Evolutionary conservation across 2,113 vertebrate species (phyloP).

Genomic region (Phaethornis superciliosus): DNA sequence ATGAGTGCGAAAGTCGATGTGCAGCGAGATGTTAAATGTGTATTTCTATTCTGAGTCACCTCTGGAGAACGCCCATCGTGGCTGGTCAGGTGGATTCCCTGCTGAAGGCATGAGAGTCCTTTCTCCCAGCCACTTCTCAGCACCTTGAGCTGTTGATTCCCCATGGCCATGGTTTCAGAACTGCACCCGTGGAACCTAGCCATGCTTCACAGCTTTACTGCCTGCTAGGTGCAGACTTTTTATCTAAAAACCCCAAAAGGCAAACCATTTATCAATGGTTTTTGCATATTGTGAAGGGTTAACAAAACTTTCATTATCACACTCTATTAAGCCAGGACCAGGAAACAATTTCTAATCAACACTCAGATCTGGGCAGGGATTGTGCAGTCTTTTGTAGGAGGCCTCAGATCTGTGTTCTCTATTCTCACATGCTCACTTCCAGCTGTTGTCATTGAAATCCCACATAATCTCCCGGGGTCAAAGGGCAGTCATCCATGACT

Average conservation of each 20-base stretch:
- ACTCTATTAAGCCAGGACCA: conserved; percentile 81
- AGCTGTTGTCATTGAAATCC: conserved; percentile 88
- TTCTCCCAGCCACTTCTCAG: too few relatives aligned
- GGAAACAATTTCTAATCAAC: conserved; percentile 85
- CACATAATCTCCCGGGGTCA: conserved; percentile 84
- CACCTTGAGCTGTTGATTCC: too few relatives aligned
- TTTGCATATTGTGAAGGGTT: conserved; percentile 67
- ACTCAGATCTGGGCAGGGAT: conserved; percentile 80
- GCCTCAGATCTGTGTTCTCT: conserved; percentile 80
- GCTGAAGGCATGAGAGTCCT: background rate
- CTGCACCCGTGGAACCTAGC: background rate
- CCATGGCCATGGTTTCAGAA: background rate
- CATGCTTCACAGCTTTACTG: background rate
- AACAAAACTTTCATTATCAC: conserved; percentile 78
- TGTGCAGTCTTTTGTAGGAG: conserved; percentile 78
- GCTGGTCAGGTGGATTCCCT: background rate
- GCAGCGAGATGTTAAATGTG: fast-evolving
- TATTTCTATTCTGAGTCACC: background rate
- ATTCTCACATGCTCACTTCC: conserved; percentile 83
- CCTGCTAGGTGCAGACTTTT: background rate
- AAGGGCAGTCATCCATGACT: conserved; percentile 87
- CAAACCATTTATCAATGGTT: conserved; percentile 24
- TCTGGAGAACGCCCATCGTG: background rate
- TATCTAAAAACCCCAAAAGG: conserved; percentile 13
- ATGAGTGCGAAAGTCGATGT: background rate